phyloP scores from a whole-genome alignment of 2,888 invertebrate species.

The Yponomeuta sedellus region DNA sequence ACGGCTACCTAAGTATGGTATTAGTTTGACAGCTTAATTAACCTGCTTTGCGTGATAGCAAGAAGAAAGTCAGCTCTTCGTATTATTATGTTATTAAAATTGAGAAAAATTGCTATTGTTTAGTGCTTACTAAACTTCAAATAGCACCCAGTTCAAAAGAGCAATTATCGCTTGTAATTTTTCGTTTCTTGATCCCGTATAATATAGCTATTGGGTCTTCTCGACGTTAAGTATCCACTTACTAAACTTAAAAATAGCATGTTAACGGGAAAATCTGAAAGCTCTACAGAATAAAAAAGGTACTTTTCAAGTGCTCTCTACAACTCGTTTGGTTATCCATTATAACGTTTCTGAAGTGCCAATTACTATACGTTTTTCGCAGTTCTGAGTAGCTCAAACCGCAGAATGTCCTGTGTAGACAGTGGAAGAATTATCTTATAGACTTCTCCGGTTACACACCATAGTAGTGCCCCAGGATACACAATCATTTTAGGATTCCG shows the following conservation, averaged over 20 bases:
- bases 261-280: neutral
- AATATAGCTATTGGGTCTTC: neutral
- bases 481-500: too few relatives aligned
- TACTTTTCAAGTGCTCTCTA: too few relatives aligned
- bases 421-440: too few relatives aligned
- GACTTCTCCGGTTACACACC: too few relatives aligned
- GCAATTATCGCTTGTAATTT: neutral
- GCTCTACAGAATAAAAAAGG: neutral
- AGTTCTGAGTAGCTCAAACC: too few relatives aligned
- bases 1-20: neutral
- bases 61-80: neutral
- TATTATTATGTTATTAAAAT: constrained; percentile 6
- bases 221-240: too few relatives aligned
- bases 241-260: too few relatives aligned
- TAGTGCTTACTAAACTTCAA: neutral
- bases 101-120: neutral
- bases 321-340: too few relatives aligned
- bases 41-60: constrained; percentile 1
- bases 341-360: too few relatives aligned
- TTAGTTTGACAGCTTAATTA: constrained; percentile 1
- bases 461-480: too few relatives aligned
- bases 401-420: too few relatives aligned
- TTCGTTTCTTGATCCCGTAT: neutral
- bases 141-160: neutral
- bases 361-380: too few relatives aligned